These are phyloP conservation scores for Paradisaea rubra DNA, from an alignment of 2,113 vertebrate genomes.

Conservation along the genomic window DNA sequence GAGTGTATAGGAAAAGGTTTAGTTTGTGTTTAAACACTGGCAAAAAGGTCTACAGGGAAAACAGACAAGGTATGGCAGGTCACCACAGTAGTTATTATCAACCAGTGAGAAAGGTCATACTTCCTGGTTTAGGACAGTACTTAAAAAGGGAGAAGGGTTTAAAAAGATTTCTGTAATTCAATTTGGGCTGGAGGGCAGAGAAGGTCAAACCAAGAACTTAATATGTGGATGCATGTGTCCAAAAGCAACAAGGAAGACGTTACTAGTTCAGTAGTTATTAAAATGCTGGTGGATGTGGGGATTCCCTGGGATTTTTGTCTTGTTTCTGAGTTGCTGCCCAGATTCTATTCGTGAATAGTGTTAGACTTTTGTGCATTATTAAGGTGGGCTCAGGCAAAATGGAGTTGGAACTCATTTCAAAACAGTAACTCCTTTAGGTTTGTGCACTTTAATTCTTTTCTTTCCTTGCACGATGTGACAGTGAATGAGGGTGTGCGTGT, in stretches of 20 bases:
- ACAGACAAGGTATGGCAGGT: neutral
- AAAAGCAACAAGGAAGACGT: neutral
- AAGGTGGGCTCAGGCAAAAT: neutral
- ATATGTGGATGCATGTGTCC: neutral
- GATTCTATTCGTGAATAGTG: neutral
- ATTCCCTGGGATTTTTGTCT: neutral
- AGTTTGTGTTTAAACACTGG: neutral
- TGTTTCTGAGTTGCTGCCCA: neutral
- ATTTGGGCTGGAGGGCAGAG: rapidly evolving
- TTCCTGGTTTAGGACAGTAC: neutral
- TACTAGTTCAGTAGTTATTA: neutral
- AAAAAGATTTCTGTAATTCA: neutral
- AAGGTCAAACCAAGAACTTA: neutral
- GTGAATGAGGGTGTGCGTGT: neutral
- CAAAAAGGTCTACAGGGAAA: neutral
- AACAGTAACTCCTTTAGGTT: neutral
- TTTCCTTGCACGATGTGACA: neutral
- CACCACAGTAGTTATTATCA: neutral
- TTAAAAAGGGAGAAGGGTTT: neutral
- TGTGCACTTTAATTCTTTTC: neutral
- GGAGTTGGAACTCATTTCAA: neutral
- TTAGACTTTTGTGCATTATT: neutral
- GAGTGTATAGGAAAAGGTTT: neutral
- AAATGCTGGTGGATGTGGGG: neutral
- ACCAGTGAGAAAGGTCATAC: neutral